Percentiles rank a stretch among this genome's conserved stretches.
These are phyloP conservation scores for Karalla daura DNA, from an alignment of 2,797 vertebrate species.

Conservation along the genomic window DNA sequence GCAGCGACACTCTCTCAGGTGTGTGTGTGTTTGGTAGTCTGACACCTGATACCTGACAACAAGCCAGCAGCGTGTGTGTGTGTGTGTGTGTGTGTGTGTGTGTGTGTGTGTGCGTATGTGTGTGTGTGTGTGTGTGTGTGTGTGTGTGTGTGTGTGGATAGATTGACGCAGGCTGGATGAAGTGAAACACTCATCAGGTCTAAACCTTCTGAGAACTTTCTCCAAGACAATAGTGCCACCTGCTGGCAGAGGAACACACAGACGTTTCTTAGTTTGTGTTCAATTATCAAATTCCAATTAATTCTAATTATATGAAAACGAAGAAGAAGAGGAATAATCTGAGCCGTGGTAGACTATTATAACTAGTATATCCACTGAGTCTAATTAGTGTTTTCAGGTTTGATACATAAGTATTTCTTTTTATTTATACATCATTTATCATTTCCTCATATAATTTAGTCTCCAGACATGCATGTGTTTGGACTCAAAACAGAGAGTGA, in stretches of 20 bases:
- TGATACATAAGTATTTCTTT: neutral
- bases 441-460: no score
- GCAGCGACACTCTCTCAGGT: slow-evolving; percentile 40
- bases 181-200: slow-evolving; percentile 11
- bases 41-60: slow-evolving; percentile 61
- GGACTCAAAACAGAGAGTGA: no score
- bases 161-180: neutral
- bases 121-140: slow-evolving; percentile 17
- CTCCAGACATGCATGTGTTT: no score
- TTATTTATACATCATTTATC: neutral
- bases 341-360: neutral
- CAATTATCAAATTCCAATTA: no score
- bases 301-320: neutral
- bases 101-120: slow-evolving; percentile 28
- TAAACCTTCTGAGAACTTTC: neutral
- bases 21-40: slow-evolving; percentile 46
- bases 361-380: neutral
- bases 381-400: neutral
- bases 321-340: neutral
- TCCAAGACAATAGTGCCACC: slow-evolving; percentile 47
- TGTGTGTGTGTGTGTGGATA: neutral
- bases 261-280: no score
- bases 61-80: slow-evolving; percentile 25
- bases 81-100: slow-evolving; percentile 12
- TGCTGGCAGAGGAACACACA: slow-evolving; percentile 28